Conservation (phyloP, 2,888 invertebrate species). For the Phytoseiulus persimilis region DNA sequence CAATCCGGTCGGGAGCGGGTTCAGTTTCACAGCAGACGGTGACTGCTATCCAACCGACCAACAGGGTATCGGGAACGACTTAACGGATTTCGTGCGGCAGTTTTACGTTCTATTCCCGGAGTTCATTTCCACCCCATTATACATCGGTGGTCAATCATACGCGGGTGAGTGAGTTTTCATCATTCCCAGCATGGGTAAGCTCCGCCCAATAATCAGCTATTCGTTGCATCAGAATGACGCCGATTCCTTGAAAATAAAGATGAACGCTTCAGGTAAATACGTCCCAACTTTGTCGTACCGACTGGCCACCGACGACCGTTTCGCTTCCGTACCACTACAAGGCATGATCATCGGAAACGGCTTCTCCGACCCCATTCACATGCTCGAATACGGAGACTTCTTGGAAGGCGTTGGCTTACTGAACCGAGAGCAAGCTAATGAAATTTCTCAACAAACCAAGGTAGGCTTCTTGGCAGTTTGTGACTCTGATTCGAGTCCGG, state of each 20-base stretch:
- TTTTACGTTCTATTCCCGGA: constrained; percentile 22
- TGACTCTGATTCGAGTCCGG: not conserved
- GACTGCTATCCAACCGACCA: constrained; percentile 7
- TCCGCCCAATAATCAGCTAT: too few species aligned
- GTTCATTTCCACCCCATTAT: not conserved
- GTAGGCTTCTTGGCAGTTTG: not conserved
- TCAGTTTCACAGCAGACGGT: not conserved
- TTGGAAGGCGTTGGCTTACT: not conserved
- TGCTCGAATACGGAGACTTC: constrained; percentile 15
- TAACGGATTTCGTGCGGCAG: not conserved
- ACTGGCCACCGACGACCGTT: constrained; percentile 14
- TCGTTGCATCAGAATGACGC: not conserved
- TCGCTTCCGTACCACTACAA: not conserved
- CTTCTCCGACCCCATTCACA: constrained; percentile 17
- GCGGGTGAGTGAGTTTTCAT: constrained; percentile 7
- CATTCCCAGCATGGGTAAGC: too few species aligned
- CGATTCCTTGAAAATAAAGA: not conserved
- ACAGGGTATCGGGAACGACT: not conserved
- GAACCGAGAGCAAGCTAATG: not conserved
- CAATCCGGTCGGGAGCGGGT: constrained; percentile 15
- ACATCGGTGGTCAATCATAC: constrained; percentile 9
- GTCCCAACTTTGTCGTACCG: constrained; percentile 30
- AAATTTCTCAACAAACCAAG: constrained; percentile 20
- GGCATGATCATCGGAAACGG: constrained; percentile 34
- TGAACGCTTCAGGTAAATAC: not conserved